These are phyloP conservation scores for Scytalopus superciliaris DNA, from an alignment of 2,113 vertebrate genomes.

Conservation along the genomic window DNA sequence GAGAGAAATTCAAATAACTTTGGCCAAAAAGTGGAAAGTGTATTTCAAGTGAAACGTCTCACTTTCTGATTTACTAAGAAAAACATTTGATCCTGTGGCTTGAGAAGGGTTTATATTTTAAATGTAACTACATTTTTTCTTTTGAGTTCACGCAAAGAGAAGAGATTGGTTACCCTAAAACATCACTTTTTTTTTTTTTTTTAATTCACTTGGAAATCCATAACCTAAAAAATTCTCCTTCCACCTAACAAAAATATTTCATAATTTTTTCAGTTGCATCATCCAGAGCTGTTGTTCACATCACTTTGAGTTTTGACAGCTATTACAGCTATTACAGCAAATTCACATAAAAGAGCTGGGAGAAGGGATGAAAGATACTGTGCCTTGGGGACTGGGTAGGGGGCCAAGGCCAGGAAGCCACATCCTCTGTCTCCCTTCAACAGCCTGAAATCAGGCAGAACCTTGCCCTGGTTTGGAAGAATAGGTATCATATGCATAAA, in stretches of 20 bases:
- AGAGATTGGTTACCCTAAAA: not conserved
- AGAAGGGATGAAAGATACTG: not conserved
- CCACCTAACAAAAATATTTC: not conserved
- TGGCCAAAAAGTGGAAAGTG: rapidly evolving
- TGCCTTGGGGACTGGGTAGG: not conserved
- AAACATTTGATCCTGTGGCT: not conserved
- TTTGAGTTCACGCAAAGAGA: not conserved
- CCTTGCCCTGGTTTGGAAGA: not conserved
- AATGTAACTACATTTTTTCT: not conserved
- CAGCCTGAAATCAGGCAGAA: not conserved
- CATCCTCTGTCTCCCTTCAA: not conserved
- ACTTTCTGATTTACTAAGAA: not conserved
- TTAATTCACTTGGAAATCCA: not conserved
- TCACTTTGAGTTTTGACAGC: not conserved
- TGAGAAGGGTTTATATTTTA: not conserved
- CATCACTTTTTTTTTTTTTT: not conserved
- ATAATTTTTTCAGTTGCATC: not conserved
- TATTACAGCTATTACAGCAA: not conserved
- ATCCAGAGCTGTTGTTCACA: not conserved
- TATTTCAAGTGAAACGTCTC: not conserved
- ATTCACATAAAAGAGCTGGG: not conserved
- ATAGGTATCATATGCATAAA: not conserved
- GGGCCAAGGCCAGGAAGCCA: not conserved
- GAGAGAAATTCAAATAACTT: not conserved
- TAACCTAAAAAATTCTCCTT: not conserved